Conservation (phyloP, 2,888 invertebrate genomes). For the Dicyrtoma fusca region DNA sequence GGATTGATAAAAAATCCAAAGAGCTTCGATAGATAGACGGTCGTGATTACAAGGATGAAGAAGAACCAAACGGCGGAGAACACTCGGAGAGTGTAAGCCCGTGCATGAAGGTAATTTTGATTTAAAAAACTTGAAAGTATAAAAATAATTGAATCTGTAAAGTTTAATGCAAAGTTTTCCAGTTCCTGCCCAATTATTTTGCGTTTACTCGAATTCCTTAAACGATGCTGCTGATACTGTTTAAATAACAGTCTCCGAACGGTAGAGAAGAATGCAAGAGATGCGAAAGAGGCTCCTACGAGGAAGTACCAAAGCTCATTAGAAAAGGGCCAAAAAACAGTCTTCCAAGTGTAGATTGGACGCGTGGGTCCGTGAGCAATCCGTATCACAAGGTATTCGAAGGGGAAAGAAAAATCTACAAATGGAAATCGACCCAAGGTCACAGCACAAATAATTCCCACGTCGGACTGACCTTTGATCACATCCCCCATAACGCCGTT, state of each 20-base stretch:
- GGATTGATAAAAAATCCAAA: not conserved
- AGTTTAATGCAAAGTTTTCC: too few species aligned
- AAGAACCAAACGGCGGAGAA: not conserved
- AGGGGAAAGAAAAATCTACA: not conserved
- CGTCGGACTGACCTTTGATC: constrained; percentile 32
- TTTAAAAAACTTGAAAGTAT: not conserved
- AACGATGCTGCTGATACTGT: too few species aligned
- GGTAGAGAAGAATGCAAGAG: not conserved
- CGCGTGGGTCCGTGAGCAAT: not conserved
- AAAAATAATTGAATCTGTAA: not conserved
- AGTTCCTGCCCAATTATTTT: too few species aligned
- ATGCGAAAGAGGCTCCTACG: not conserved
- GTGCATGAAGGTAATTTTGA: not conserved
- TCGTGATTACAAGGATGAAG: constrained; percentile 10
- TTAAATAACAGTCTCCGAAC: not conserved
- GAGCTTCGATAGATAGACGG: not conserved
- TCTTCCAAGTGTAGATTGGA: constrained; percentile 1
- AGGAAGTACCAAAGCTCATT: not conserved
- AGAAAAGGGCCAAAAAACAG: constrained; percentile 11
- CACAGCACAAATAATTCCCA: constrained; percentile 39
- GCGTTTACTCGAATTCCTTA: too few species aligned
- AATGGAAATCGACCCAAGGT: not conserved
- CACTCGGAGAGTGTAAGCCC: not conserved
- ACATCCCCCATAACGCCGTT: constrained; percentile 46
- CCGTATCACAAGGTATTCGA: not conserved